A percentile compares a stretch with the other conserved stretches of the same genome.
phyloP scores from a whole-genome alignment of 2,888 invertebrate genomes.

The Eretmocerus hayati region DNA sequence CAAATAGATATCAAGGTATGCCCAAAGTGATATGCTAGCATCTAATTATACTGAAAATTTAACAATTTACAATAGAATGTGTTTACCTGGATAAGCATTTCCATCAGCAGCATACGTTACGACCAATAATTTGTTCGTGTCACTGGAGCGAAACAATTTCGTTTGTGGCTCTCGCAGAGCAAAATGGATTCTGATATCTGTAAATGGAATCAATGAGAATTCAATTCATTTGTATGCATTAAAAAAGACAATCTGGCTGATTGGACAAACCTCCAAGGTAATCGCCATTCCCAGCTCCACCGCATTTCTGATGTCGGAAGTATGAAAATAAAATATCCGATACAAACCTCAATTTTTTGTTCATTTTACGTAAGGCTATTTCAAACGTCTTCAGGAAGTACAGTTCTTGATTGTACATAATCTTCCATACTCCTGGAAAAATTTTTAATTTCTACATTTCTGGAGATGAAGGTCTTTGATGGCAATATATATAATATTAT shows the following conservation, averaged over 20 bases:
- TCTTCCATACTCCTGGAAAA: slow-evolving; percentile 56
- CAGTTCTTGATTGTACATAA: slow-evolving; percentile 55
- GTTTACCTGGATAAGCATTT: slow-evolving; percentile 57
- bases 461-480: no score
- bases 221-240: no score
- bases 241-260: slow-evolving; percentile 1
- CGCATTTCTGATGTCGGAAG: slow-evolving; percentile 49
- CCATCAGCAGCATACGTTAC: slow-evolving; percentile 69
- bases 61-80: not conserved
- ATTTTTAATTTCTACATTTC: not conserved
- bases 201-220: no score
- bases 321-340: slow-evolving; percentile 63
- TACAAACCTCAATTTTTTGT: slow-evolving; percentile 50
- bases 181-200: slow-evolving; percentile 44
- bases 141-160: slow-evolving; percentile 33
- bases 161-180: slow-evolving; percentile 41
- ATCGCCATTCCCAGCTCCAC: slow-evolving; percentile 48
- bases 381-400: slow-evolving; percentile 59
- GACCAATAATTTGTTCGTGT: slow-evolving; percentile 49
- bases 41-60: not conserved
- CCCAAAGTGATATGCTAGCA: no score
- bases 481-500: no score
- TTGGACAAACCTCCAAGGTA: slow-evolving; percentile 36
- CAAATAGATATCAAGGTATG: no score
- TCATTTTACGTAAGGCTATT: slow-evolving; percentile 53